These are phyloP conservation scores for Cryptosula pallasiana DNA, from an alignment of 2,888 invertebrate species.

Conservation along the genomic window DNA sequence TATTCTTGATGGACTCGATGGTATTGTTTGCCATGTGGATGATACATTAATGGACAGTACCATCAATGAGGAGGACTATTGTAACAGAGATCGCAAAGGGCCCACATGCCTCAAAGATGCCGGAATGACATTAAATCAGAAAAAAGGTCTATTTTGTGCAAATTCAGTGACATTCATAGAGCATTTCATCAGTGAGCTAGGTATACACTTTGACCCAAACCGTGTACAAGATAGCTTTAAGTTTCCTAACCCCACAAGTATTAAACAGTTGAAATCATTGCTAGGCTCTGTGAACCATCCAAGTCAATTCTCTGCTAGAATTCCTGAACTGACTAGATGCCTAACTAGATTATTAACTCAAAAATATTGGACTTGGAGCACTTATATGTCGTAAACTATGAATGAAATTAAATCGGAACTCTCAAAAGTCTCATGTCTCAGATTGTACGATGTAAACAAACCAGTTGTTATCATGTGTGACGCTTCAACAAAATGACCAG, in stretches of 20 bases:
- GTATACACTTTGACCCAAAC: neutral
- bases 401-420: neutral
- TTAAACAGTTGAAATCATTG: neutral
- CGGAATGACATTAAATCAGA: no score
- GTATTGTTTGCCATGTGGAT: no score
- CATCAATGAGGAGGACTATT: no score
- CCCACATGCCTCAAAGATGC: no score
- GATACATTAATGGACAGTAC: no score
- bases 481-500: no score
- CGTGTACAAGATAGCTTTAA: neutral
- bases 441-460: neutral
- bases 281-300: neutral
- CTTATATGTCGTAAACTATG: neutral
- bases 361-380: neutral
- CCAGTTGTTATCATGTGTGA: neutral
- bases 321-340: neutral
- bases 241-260: neutral
- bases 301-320: constrained; percentile 5
- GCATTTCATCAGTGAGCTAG: neutral
- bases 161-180: no score
- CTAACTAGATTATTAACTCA: neutral
- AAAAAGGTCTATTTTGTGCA: no score
- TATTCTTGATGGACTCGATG: no score
- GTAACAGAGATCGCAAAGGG: no score
- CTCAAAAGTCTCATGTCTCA: neutral